Evolutionary conservation across 2,888 invertebrate genomes (phyloP).

Genomic region (Malthinus flaveolus): DNA sequence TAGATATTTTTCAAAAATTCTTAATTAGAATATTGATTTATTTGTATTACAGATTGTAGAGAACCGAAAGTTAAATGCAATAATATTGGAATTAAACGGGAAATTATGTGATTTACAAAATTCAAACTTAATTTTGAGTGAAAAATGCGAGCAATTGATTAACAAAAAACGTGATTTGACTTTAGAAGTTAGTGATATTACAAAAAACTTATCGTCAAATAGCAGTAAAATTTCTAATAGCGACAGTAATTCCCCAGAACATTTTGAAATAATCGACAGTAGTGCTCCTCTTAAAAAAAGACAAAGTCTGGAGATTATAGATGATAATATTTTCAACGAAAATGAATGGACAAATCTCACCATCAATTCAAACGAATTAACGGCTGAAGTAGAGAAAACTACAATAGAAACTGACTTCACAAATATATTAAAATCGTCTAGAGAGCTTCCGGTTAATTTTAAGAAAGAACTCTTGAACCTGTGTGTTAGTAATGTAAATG

Average conservation of each 20-base stretch:
- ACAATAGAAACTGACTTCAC: background rate
- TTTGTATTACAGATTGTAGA: slow-evolving; percentile 22
- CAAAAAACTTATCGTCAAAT: slow-evolving; percentile 7
- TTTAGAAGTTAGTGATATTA: slow-evolving; percentile 17
- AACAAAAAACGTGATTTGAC: slow-evolving; percentile 20
- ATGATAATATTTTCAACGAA: slow-evolving; percentile 48
- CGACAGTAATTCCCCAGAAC: slow-evolving; percentile 63
- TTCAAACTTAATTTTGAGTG: slow-evolving; percentile 51
- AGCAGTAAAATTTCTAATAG: slow-evolving; percentile 47
- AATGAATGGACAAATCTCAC: slow-evolving; percentile 55
- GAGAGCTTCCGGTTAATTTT: slow-evolving; percentile 58
- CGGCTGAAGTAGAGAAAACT: slow-evolving; percentile 11
- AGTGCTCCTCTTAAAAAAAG: slow-evolving; percentile 34
- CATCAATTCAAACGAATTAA: background rate
- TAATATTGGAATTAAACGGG: slow-evolving; percentile 51
- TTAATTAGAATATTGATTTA: background rate
- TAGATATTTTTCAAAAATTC: too few species aligned
- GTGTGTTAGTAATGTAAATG: slow-evolving; percentile 55
- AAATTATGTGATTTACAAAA: slow-evolving; percentile 50
- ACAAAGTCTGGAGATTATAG: slow-evolving; percentile 40
- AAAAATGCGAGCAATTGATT: slow-evolving; percentile 39
- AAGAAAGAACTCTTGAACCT: slow-evolving; percentile 58
- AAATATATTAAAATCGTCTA: slow-evolving; percentile 39
- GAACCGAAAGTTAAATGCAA: slow-evolving; percentile 42
- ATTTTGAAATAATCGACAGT: slow-evolving; percentile 65